phyloP scores from a whole-genome alignment of 2,797 vertebrate genomes.

The Acipenser transmontanus region DNA sequence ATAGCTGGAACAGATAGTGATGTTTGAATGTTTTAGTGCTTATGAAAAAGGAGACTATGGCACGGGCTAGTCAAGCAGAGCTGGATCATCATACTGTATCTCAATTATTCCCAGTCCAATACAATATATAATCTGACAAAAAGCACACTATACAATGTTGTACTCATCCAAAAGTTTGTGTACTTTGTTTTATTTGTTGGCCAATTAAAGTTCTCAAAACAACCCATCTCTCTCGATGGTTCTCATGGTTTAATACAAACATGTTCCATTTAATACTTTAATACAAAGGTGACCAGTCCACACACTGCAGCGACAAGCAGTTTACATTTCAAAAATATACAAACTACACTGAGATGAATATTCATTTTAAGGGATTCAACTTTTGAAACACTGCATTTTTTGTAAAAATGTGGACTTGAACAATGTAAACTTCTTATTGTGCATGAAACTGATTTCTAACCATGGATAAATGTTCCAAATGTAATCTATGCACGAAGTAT shows the following conservation, averaged over 20 bases:
- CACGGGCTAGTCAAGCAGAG: no score
- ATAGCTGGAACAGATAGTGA: no score
- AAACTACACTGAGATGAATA: slow-evolving; percentile 31
- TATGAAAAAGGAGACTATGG: no score
- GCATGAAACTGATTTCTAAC: slow-evolving; percentile 56
- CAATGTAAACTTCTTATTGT: slow-evolving; percentile 64
- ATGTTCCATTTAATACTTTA: not conserved
- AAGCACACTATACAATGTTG: no score
- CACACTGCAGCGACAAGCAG: slow-evolving; percentile 9
- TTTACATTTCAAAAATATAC: slow-evolving; percentile 10
- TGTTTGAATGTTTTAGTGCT: no score
- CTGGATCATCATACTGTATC: no score
- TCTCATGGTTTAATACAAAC: not conserved
- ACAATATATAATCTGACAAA: no score
- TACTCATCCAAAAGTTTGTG: slow-evolving; percentile 20
- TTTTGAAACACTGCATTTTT: slow-evolving; percentile 39
- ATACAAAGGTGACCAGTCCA: slow-evolving; percentile 4
- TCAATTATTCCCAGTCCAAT: no score
- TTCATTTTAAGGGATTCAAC: slow-evolving; percentile 24
- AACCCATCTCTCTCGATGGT: not conserved
- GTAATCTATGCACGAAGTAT: slow-evolving; percentile 42
- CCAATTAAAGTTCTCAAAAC: slow-evolving; percentile 7
- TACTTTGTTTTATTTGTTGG: slow-evolving; percentile 20
- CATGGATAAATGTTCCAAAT: slow-evolving; percentile 45
- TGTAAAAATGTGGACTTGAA: slow-evolving; percentile 53